Evolutionary conservation across 2,888 invertebrate species (phyloP).

Genomic region (Scaptodrosophila latifasciaeformis): DNA sequence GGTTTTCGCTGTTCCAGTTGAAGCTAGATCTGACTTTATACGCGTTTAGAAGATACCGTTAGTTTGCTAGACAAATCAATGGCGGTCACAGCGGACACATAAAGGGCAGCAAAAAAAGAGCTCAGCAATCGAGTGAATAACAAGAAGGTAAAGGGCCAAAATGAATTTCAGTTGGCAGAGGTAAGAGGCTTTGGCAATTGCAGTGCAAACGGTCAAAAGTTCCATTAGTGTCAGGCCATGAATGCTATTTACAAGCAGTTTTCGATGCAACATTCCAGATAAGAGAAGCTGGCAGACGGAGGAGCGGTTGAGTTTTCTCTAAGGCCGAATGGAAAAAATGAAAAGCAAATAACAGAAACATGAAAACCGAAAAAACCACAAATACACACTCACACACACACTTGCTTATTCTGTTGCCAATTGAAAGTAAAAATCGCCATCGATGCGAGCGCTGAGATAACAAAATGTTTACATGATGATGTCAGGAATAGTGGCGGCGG

Average conservation of each 20-base stretch:
- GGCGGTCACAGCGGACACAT: background rate
- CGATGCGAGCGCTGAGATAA: slow-evolving; percentile 57
- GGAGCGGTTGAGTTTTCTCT: background rate
- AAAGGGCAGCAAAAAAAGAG: background rate
- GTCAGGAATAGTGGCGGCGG: no score
- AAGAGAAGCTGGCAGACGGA: slow-evolving; percentile 27
- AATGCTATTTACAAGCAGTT: slow-evolving; percentile 57
- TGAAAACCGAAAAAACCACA: slow-evolving; percentile 4
- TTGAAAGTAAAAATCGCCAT: slow-evolving; percentile 45
- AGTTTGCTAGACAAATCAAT: background rate
- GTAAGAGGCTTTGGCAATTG: slow-evolving; percentile 17
- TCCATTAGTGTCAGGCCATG: slow-evolving; percentile 57
- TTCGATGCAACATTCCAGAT: slow-evolving; percentile 44
- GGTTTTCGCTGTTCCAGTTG: no score
- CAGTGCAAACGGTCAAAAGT: slow-evolving; percentile 47
- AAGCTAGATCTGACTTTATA: no score
- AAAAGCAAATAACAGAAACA: background rate
- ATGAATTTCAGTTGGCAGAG: no score
- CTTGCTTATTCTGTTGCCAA: no score
- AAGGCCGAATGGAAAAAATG: background rate
- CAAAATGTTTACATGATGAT: slow-evolving; percentile 48
- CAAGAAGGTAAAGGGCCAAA: no score
- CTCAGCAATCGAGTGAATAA: no score
- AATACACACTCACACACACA: slow-evolving; percentile 6
- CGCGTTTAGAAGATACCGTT: no score